phyloP scores from a whole-genome alignment of 2,888 invertebrate genomes.

The Cyaniris semiargus region DNA sequence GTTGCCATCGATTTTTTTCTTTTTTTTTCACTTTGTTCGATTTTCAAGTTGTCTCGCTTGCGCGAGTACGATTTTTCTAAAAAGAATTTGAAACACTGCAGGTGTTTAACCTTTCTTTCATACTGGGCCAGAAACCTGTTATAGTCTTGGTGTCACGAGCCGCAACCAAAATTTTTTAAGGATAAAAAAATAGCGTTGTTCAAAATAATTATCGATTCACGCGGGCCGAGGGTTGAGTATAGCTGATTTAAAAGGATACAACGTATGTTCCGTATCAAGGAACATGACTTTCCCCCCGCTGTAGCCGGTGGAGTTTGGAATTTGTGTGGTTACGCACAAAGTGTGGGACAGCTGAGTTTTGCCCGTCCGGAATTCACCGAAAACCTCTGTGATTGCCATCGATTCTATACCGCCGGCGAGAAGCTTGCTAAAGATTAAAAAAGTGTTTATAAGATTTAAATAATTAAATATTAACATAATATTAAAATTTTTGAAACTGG shows the following conservation, averaged over 20 bases:
- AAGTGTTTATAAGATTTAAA: neutral
- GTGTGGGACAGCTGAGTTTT: conserved; percentile 92
- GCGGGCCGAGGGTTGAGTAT: too few species aligned
- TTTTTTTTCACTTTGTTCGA: too few species aligned
- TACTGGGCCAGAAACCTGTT: too few species aligned
- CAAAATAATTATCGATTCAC: too few species aligned
- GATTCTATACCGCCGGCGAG: conserved; percentile 90
- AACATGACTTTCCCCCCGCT: conserved; percentile 90
- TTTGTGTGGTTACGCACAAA: conserved; percentile 88
- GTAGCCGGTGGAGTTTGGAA: conserved; percentile 84
- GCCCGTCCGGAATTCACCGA: conserved; percentile 90
- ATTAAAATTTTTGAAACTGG: neutral
- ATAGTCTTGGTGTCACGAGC: too few species aligned
- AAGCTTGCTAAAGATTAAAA: conserved; percentile 78
- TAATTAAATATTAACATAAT: neutral
- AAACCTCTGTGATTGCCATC: conserved; percentile 91
- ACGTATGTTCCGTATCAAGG: conserved; percentile 91
- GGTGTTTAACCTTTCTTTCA: too few species aligned
- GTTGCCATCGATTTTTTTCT: too few species aligned
- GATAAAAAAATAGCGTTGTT: too few species aligned
- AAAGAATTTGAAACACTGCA: too few species aligned
- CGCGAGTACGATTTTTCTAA: too few species aligned
- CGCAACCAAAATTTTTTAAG: too few species aligned
- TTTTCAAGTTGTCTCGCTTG: too few species aligned
- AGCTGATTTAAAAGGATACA: conserved; percentile 82